Conservation (phyloP, 2,888 invertebrate species). For the Odontocolon sp. region DNA sequence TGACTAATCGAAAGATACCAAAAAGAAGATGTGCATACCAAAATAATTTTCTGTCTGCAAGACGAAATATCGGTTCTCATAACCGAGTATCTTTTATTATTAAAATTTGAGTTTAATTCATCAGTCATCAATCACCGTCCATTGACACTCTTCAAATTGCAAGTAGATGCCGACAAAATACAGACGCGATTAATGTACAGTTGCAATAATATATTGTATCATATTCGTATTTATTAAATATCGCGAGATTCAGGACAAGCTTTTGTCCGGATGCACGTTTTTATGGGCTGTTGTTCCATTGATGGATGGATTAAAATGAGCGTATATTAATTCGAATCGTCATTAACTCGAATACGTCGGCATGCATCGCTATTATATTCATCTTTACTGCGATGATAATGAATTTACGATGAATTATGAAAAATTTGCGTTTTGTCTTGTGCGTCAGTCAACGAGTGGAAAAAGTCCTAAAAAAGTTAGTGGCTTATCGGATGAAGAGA, state of each 20-base stretch:
- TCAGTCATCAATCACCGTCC: neutral
- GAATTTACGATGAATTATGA: neutral
- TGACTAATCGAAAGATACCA: neutral
- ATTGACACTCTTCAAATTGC: too few relatives aligned
- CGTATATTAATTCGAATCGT: neutral
- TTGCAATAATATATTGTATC: neutral
- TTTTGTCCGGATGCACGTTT: neutral
- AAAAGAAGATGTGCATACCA: neutral
- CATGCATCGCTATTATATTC: neutral
- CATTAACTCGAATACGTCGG: neutral
- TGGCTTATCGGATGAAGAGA: conserved; percentile 16
- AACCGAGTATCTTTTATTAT: neutral
- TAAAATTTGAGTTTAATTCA: neutral
- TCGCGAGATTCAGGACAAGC: neutral
- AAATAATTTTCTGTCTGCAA: neutral
- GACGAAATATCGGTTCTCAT: neutral
- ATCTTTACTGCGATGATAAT: neutral
- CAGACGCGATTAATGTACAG: neutral
- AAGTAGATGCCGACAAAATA: too few relatives aligned
- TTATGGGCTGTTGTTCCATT: neutral
- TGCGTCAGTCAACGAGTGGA: neutral
- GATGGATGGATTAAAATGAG: neutral
- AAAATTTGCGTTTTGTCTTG: conserved; percentile 35
- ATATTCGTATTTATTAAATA: neutral
- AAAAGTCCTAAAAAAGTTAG: neutral